These are phyloP conservation scores for Thaumatotibia leucotreta DNA, from an alignment of 1,140 invertebrate species.

Conservation along the genomic window DNA sequence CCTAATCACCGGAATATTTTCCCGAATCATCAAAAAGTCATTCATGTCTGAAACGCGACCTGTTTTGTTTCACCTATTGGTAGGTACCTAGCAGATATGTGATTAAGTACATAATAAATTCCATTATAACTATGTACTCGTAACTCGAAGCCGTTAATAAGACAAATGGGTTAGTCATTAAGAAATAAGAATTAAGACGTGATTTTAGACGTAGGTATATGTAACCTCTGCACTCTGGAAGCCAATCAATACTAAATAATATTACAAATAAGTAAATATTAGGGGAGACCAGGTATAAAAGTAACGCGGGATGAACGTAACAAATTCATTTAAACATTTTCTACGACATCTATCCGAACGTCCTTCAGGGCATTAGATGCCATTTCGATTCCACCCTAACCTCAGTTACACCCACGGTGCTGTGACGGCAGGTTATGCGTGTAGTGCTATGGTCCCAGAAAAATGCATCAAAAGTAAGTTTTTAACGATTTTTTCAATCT, in stretches of 20 bases:
- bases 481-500: too few species aligned
- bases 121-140: not conserved
- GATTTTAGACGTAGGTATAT: not conserved
- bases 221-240: not conserved
- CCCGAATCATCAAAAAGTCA: not conserved
- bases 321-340: too few species aligned
- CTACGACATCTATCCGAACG: too few species aligned
- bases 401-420: too few species aligned
- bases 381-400: too few species aligned
- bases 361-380: too few species aligned
- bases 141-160: not conserved
- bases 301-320: too few species aligned
- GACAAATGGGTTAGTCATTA: not conserved
- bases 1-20: conserved; percentile 10
- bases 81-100: not conserved
- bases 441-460: too few species aligned
- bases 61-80: not conserved
- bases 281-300: too few species aligned
- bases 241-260: not conserved
- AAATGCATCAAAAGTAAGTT: too few species aligned
- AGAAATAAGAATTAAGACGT: not conserved
- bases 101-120: not conserved
- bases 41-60: not conserved
- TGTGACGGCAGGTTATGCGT: too few species aligned
- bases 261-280: too few species aligned